Conservation (phyloP, 2,888 invertebrate genomes). For the Phymatocera aterrima region DNA sequence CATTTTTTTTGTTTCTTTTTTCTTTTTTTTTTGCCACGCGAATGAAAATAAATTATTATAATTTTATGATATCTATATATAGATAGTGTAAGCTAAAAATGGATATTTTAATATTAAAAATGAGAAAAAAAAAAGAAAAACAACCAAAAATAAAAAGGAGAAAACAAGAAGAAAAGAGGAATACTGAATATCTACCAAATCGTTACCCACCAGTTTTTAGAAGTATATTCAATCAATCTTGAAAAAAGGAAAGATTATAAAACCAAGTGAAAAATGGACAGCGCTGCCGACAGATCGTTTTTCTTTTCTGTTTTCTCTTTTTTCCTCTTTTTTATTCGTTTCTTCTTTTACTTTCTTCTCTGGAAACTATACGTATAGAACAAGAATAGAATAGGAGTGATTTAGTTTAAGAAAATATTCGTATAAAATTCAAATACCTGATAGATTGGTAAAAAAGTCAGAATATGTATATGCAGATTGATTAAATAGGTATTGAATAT, state of each 20-base stretch:
- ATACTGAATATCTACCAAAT: neutral
- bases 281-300: no score
- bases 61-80: no score
- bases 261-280: neutral
- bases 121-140: neutral
- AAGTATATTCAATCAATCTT: neutral
- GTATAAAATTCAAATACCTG: neutral
- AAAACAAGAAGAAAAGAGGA: neutral
- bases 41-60: neutral
- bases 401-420: no score
- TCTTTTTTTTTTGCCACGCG: no score
- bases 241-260: neutral
- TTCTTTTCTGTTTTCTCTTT: no score
- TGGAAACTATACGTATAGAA: no score
- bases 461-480: neutral
- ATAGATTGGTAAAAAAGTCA: neutral
- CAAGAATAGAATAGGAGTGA: no score
- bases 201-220: conserved; percentile 22
- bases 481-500: neutral
- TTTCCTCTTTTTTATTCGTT: no score
- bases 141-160: neutral
- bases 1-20: neutral
- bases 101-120: conserved; percentile 34
- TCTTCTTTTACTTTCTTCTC: no score
- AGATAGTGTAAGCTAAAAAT: no score